Evolutionary conservation across 2,888 invertebrate genomes (phyloP).

Genomic region (Pyrocoelia pectoralis): DNA sequence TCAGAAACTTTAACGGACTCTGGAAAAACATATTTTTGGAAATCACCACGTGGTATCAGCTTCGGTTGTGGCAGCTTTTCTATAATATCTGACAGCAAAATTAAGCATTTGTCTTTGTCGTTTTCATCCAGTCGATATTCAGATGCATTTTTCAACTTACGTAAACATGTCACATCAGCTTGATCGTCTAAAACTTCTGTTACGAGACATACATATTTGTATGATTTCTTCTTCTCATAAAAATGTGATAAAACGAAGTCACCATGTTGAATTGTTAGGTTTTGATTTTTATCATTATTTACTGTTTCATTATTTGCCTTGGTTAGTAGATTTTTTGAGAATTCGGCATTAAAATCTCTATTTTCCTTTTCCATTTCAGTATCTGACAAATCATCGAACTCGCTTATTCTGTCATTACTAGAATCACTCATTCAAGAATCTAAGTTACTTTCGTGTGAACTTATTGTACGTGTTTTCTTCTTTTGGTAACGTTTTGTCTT

Average conservation of each 20-base stretch:
- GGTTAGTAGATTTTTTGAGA: slow-evolving; percentile 19
- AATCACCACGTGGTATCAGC: slow-evolving; percentile 20
- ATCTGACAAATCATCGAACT: slow-evolving; percentile 29
- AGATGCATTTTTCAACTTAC: slow-evolving; percentile 19
- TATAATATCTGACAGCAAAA: slow-evolving; percentile 33
- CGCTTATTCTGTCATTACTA: slow-evolving; percentile 24
- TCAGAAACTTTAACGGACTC: too few species aligned
- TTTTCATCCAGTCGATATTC: slow-evolving; percentile 14
- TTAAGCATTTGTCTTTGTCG: slow-evolving; percentile 29
- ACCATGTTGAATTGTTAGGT: slow-evolving; percentile 24
- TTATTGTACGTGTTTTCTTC: slow-evolving; percentile 25
- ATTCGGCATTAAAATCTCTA: too few species aligned
- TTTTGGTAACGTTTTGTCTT: slow-evolving; percentile 15
- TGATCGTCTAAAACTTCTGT: slow-evolving; percentile 26
- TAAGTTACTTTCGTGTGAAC: slow-evolving; percentile 29
- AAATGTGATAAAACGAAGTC: slow-evolving; percentile 22
- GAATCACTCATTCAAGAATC: slow-evolving; percentile 26
- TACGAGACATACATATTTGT: slow-evolving; percentile 28
- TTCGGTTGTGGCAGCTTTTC: slow-evolving; percentile 29
- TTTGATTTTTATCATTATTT: slow-evolving; percentile 26
- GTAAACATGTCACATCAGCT: slow-evolving; percentile 31
- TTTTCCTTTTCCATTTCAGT: slow-evolving; percentile 14
- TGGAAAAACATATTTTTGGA: background rate
- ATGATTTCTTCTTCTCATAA: slow-evolving; percentile 18
- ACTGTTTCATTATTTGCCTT: slow-evolving; percentile 18